Evolutionary conservation across 1,140 invertebrate genomes (phyloP).

Genomic region (Drosophila pseudoananassae): DNA sequence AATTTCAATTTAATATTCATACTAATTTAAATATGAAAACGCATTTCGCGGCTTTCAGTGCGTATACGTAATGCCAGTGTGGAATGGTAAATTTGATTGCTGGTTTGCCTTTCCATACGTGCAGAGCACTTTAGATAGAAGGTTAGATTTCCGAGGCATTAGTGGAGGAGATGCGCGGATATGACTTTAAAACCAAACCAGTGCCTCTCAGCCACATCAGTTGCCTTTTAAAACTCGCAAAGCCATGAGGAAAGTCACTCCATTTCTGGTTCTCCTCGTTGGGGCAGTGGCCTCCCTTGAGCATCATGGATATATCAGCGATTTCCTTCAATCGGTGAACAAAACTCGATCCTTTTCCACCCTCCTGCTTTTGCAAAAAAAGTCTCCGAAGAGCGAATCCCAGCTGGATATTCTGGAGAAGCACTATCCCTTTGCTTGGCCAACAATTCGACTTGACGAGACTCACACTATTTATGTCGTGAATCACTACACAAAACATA

Average conservation of each 20-base stretch:
- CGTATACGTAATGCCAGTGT: slow-evolving; percentile 55
- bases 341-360: slow-evolving; percentile 19
- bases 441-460: slow-evolving; percentile 41
- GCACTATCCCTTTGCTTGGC: slow-evolving; percentile 22
- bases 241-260: slow-evolving; percentile 14
- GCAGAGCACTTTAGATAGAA: slow-evolving; percentile 33
- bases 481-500: not conserved
- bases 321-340: slow-evolving; percentile 31
- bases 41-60: slow-evolving; percentile 26
- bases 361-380: slow-evolving; percentile 43
- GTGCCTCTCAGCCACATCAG: not conserved
- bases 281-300: not conserved
- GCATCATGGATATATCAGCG: slow-evolving; percentile 5
- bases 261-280: slow-evolving; percentile 2
- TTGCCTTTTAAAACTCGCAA: not conserved
- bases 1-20: slow-evolving; percentile 68
- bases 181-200: slow-evolving; percentile 11
- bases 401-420: slow-evolving; percentile 18
- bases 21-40: slow-evolving; percentile 56
- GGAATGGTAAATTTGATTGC: slow-evolving; percentile 11
- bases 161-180: slow-evolving; percentile 16
- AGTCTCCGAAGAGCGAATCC: not conserved
- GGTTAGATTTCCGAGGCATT: slow-evolving; percentile 29
- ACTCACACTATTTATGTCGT: slow-evolving; percentile 3
- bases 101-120: slow-evolving; percentile 1